Evolutionary conservation across 2,888 invertebrate genomes (phyloP).

Genomic region (Sminthurides aquaticus): DNA sequence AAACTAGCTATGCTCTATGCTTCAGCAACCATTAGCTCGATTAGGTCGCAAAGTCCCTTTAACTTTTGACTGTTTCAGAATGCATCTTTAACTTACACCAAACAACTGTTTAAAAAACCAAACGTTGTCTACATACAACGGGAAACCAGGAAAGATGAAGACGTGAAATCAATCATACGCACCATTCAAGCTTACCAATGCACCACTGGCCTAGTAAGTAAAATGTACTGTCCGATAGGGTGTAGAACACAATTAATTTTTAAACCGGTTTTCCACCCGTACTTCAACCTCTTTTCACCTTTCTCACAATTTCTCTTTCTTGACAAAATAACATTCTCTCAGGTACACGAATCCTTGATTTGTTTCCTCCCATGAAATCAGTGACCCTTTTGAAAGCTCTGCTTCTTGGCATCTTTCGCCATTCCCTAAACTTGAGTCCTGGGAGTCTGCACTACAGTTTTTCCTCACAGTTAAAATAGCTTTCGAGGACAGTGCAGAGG

Average conservation of each 20-base stretch:
- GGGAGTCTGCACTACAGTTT: neutral
- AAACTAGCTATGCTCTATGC: too few species aligned
- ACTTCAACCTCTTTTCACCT: neutral
- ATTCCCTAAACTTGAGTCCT: too few species aligned
- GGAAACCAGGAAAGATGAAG: neutral
- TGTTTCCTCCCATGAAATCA: neutral
- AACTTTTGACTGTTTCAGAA: too few species aligned
- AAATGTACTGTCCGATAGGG: neutral
- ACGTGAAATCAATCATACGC: neutral
- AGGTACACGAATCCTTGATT: neutral
- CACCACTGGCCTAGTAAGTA: neutral
- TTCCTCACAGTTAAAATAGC: neutral
- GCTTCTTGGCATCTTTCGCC: too few species aligned
- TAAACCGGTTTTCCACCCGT: neutral
- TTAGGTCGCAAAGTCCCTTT: too few species aligned
- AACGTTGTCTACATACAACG: too few species aligned
- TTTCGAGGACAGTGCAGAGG: neutral
- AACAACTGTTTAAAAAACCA: too few species aligned
- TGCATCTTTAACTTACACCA: too few species aligned
- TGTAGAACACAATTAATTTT: neutral
- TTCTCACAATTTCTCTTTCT: neutral
- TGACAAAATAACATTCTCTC: neutral
- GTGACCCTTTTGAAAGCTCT: neutral
- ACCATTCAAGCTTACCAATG: neutral
- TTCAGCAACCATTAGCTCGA: too few species aligned